Evolutionary conservation across 2,113 vertebrate genomes (phyloP).

Genomic region (Rostratula benghalensis): DNA sequence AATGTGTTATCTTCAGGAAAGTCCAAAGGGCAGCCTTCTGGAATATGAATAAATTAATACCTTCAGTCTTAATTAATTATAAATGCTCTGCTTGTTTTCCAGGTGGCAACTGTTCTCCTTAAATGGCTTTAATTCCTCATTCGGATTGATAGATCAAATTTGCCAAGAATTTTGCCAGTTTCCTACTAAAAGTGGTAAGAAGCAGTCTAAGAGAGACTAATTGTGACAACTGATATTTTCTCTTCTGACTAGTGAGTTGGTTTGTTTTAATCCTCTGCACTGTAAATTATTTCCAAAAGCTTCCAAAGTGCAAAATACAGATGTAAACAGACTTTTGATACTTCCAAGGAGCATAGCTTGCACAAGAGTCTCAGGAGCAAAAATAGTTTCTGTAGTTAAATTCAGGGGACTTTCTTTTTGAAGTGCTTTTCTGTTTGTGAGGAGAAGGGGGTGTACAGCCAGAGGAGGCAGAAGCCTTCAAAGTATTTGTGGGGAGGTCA

Average conservation of each 20-base stretch:
- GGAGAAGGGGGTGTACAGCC: background rate
- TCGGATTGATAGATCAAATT: background rate
- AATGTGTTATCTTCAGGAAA: conserved; percentile 10
- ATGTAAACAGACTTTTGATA: background rate
- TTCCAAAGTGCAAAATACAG: background rate
- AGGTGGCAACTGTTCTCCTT: background rate
- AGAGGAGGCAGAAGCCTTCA: background rate
- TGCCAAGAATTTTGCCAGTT: background rate
- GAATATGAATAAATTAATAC: background rate
- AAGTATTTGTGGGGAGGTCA: background rate
- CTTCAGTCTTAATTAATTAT: background rate
- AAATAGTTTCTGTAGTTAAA: background rate
- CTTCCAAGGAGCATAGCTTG: background rate
- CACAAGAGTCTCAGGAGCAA: background rate
- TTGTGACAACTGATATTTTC: background rate
- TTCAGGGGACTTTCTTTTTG: background rate
- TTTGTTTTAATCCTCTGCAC: background rate
- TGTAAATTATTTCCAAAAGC: conserved; percentile 6
- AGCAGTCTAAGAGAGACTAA: background rate
- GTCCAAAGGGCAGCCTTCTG: conserved; percentile 7
- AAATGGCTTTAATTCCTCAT: background rate
- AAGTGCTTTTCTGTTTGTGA: background rate
- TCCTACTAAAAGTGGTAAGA: background rate
- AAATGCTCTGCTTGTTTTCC: background rate
- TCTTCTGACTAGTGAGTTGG: background rate